Percentiles rank a stretch among this genome's conserved stretches.
These are phyloP conservation scores for Stegophylla sp. DNA, from an alignment of 2,888 invertebrate species.

Conservation along the genomic window DNA sequence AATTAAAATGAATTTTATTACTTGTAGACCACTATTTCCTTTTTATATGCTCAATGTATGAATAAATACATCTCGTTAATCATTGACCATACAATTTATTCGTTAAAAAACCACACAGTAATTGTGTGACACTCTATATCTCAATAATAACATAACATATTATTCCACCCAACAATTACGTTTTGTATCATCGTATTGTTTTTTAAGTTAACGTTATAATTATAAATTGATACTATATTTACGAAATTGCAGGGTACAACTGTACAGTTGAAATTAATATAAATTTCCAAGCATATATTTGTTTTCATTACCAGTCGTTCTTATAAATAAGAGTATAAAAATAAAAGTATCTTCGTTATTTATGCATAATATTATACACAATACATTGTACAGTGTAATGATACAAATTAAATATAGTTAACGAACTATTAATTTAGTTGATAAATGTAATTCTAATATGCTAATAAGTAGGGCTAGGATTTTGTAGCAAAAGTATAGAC, in stretches of 20 bases:
- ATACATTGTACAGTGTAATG: not conserved
- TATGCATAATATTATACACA: not conserved
- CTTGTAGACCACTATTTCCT: constrained; percentile 21
- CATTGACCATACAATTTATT: constrained; percentile 26
- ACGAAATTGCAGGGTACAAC: not conserved
- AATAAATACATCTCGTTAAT: constrained; percentile 25
- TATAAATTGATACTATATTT: not conserved
- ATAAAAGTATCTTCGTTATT: not conserved
- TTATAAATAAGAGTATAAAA: not conserved
- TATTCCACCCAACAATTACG: constrained; percentile 21
- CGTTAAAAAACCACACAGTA: constrained; percentile 22
- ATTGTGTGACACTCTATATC: constrained; percentile 23
- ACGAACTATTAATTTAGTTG: too few relatives aligned
- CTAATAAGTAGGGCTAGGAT: too few relatives aligned
- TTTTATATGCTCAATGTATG: constrained; percentile 19
- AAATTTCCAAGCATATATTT: not conserved
- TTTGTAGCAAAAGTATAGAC: too few relatives aligned
- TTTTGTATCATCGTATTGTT: not conserved
- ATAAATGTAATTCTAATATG: too few relatives aligned
- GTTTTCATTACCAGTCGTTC: not conserved
- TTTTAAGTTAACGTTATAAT: not conserved
- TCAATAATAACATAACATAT: constrained; percentile 28
- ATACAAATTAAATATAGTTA: not conserved
- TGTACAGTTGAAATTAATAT: not conserved
- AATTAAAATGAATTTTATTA: constrained; percentile 29